Base-by-base conservation (phyloP, 2,797 vertebrate genomes). In the Cossypha caffra region DNA sequence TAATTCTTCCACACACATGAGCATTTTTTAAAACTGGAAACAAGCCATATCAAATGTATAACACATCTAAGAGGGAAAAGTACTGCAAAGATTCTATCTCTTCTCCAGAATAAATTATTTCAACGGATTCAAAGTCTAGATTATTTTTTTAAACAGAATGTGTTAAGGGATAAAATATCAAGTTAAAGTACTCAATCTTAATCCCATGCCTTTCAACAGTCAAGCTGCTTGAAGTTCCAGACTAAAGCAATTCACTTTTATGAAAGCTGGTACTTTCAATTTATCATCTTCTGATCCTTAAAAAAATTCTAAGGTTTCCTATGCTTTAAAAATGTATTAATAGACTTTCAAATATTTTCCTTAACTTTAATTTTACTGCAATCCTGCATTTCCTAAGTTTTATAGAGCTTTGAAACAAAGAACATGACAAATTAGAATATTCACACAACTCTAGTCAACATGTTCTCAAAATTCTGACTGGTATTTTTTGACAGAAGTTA, bases 1-100 rank as follows among this genome's bases (percentile, higher is more conserved):
- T 24, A 90, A 74, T 35, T 51, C 37, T 43, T 45, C 25, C 51
- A 55, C 2, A 1, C 7, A 40, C 6, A 38, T 0, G 0, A 66
- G 21, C 13, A 50, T 45, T 52, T 77, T 17, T 81, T 86, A 59
- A 38, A 74, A 68, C 2, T 71, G 31, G 16, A 91, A 86, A 72
- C 29, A 75, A 78, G 9, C 5, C 58, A 2, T 38, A 77, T 29
- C 24, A 78, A 57, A 10, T 25, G 3, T 31, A 20, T 42, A 66
- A 83, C 25, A 68, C 4, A 86, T 5, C 21, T 25, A 47, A 63
- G 26, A n/a, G 19, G 15, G 26, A 73, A 31, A 47, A 37, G 25
- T 58, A 79, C 3, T 48, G n/a, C 35, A 84, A 58, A 82, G 77
- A 73, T 33, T 11, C 6, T 35, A 11, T 51, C 20, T 83, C 74